A percentile compares a stretch with the other conserved stretches of the same genome.
These are phyloP conservation scores for Orius insidiosus DNA, from an alignment of 1,140 invertebrate genomes.

Conservation along the genomic window DNA sequence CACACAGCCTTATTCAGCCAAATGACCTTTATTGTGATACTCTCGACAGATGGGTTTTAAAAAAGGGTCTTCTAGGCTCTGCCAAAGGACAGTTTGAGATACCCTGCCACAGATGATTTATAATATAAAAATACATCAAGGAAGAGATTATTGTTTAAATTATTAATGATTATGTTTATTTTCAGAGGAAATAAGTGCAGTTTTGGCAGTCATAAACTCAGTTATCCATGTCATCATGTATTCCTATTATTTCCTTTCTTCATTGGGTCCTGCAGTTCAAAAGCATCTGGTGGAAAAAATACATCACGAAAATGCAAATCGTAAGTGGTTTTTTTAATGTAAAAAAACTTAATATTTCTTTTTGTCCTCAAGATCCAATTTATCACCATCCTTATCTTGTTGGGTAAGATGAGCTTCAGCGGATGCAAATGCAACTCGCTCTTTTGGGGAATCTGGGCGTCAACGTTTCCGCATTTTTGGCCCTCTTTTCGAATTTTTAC, in stretches of 20 bases:
- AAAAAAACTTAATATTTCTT: not conserved
- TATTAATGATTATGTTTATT: not conserved
- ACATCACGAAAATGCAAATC: conserved; percentile 57
- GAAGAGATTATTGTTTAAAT: no score
- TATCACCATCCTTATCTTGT: not conserved
- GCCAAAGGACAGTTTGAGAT: no score
- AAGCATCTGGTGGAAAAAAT: conserved; percentile 68
- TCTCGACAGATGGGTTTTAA: no score
- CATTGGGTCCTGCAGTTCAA: conserved; percentile 45
- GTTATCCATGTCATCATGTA: conserved; percentile 62
- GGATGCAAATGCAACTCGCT: not conserved
- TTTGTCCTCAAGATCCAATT: conserved; percentile 3
- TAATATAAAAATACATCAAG: no score
- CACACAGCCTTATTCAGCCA: no score
- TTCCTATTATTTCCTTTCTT: conserved; percentile 51
- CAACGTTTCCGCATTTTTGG: conserved; percentile 15
- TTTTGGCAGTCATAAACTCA: conserved; percentile 66
- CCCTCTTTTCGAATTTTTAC: conserved; percentile 1
- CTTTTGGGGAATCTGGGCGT: conserved; percentile 1
- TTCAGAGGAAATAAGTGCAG: conserved; percentile 35
- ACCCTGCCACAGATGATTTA: no score
- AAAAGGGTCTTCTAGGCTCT: no score
- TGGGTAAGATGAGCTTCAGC: not conserved
- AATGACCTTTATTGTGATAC: no score
- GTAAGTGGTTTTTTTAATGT: conserved; percentile 33